Percentiles rank a stretch among this genome's conserved stretches.
These are phyloP conservation scores for Psix sp. DNA, from an alignment of 1,140 invertebrate species.

Conservation along the genomic window DNA sequence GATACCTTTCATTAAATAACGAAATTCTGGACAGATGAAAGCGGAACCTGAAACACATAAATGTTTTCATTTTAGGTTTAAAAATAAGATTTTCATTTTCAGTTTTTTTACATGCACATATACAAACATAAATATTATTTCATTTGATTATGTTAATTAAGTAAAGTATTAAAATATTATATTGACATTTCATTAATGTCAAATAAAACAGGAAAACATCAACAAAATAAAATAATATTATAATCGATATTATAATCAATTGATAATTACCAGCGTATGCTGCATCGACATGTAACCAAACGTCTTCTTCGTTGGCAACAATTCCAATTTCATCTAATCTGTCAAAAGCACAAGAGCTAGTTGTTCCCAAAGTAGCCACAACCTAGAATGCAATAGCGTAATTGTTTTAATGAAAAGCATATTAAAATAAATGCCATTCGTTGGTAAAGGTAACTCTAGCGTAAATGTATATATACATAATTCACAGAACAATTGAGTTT, in stretches of 20 bases:
- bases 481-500: too few relatives aligned
- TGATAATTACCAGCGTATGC: slow-evolving; percentile 85
- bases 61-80: slow-evolving; percentile 1
- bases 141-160: too few relatives aligned
- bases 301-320: slow-evolving; percentile 84
- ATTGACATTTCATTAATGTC: too few relatives aligned
- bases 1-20: slow-evolving; percentile 87
- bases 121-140: too few relatives aligned
- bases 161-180: too few relatives aligned
- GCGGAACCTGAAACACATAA: slow-evolving; percentile 80
- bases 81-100: not conserved
- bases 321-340: slow-evolving; percentile 88
- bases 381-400: slow-evolving; percentile 81
- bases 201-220: too few relatives aligned
- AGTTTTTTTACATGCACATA: too few relatives aligned
- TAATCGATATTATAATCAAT: too few relatives aligned
- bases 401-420: too few relatives aligned
- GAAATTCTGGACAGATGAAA: slow-evolving; percentile 93
- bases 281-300: slow-evolving; percentile 94
- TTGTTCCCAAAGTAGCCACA: slow-evolving; percentile 93
- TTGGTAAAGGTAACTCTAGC: too few relatives aligned
- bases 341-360: slow-evolving; percentile 95
- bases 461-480: too few relatives aligned
- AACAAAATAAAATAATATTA: not conserved
- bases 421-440: too few relatives aligned